Base-by-base conservation (phyloP, 1,140 invertebrate species). In the Bactericera cockerelli region DNA sequence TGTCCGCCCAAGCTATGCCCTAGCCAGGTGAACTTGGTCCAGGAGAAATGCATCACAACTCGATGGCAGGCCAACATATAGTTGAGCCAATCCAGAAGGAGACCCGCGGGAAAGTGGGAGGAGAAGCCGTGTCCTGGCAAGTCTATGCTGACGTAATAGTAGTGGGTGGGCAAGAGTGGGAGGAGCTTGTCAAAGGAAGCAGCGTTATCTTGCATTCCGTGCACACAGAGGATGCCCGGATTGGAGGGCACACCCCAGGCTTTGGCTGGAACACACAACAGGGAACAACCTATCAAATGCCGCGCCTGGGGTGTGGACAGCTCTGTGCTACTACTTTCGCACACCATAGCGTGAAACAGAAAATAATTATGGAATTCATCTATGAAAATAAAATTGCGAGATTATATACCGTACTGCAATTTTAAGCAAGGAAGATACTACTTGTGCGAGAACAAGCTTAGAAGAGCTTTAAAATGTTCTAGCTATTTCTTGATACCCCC, bases 71-170 rank as follows among this genome's bases (percentile, higher is more conserved):
- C 63, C 8, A 77, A 59, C 0, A 78, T 65, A 64, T 72, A 76
- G 63, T 75, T 70, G 6, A 74, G 64, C 42, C 65, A 72, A 22
- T 76, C 67, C 25, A 80, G 68, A 2, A 69, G 64, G 53, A 73
- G 49, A 36, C 79, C 78, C 13, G 65, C 57, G 57, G 79, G 78
- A 58, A 79, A 77, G 36, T 75, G 74, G 57, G 79, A 79, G 2
- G 83, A 86, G 11, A 70, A 70, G 1, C 86, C 86, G 71, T 86
- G 82, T 1, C 82, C 80, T 4, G 82, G 82, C 60, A 84, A 70
- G 68, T 86, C 84, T 26, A 84, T 70, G 64, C 76, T 75, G 4
- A 85, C 75, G 60, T 80, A 81, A 62, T 79, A 81, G 64, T 75
- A 78, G 1, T 71, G 65, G 42, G 68, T 63, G 2, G 80, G 78